Base-by-base conservation (phyloP, 2,888 invertebrate species). In the Urechis unicinctus region DNA sequence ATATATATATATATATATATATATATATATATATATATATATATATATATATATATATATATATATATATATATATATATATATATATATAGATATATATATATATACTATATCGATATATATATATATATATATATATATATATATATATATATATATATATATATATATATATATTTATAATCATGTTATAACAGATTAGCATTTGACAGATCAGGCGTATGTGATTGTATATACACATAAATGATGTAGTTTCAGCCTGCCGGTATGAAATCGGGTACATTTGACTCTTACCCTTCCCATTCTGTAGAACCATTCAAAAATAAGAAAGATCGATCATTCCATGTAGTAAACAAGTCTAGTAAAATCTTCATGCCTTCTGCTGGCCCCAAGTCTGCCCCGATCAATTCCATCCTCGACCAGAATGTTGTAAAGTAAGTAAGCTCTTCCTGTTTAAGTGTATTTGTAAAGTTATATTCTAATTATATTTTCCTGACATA, bases 261-360 rank as follows among this genome's bases (percentile, higher is more conserved):
- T 60, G 77, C 70, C 55, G 77, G 77, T 31, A 66, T 69, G 60
- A 73, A 75, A 59, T 69, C 72, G 50, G 78, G 78, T 29, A 76
- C 76, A 53, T 77, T 78, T 65, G 73, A 74, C 56, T 66, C 68
- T 3, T 78, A 77, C 60, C 78, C 78, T n/a, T 65, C 67, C 1
- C 75, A 78, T 56, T 74, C 75, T n/a, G 66, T 63, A 17, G 75
- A 75, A 56, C 66, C 72, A 4, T 76, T 69, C 63, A 70, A 67
- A 55, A 61, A 68, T 28, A 70, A 51, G 47, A 21, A 5, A 5
- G 13, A 21, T 21, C 67, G 70, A 50, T 65, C 71, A 42, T 53
- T 71, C n/a, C 67, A 73, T 58, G 68, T 75, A 17, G 73, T 75
- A 22, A 77, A 78, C 64, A 75, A 74, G 58, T 69, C 66, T 52